Evolutionary conservation across 2,888 invertebrate genomes (phyloP), one percentile per base, ranked within the genome.

Genomic region (Tromatobia lineatoria): DNA sequence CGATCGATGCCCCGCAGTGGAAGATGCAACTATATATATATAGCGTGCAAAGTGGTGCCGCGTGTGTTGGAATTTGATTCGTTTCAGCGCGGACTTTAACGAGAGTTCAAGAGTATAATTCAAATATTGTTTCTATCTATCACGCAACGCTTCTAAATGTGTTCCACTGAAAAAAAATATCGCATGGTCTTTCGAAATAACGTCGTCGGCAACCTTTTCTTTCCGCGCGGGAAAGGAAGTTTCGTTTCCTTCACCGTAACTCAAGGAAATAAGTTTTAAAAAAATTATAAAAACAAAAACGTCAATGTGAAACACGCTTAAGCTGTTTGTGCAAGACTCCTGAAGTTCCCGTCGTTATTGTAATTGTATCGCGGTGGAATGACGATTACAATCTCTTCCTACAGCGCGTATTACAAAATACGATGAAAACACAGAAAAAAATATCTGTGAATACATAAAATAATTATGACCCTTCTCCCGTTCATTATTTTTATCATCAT

Each of bases 1-100:
- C 64, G 64, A 81, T 81, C 75, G 80, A 81, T 81, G 61, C 59
- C 34, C 69, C 42, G 50, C 69, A 52, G 80, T 18, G 69, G 42
- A 34, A 50, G 38, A 42, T 52, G 73, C 59, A 25, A 7, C 29
- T 42, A 71, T n/a, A n/a, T n/a, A n/a, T n/a, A n/a, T n/a, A n/a
- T 45, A 25, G 57, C 57, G 57, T 25, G 57, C 25, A 25, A 57
- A 57, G 25, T 54, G 20, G 57, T 23, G 23, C 13, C 57, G 38
- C 61, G 61, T 18, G 38, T 61, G 20, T 18, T n/a, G 38, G 18
- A 61, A 34, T 61, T 61, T 29, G 10, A 61, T 61, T 34, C 29
- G 38, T 15, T 25, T 57, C 57, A 25, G 3, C 34, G 61, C 11
- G 38, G 1, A 34, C 6, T n/a, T 3, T 25, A 25, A n/a, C 29